Evolutionary conservation across 1,140 invertebrate genomes (phyloP).

Genomic region (Tetragonula clypearis): DNA sequence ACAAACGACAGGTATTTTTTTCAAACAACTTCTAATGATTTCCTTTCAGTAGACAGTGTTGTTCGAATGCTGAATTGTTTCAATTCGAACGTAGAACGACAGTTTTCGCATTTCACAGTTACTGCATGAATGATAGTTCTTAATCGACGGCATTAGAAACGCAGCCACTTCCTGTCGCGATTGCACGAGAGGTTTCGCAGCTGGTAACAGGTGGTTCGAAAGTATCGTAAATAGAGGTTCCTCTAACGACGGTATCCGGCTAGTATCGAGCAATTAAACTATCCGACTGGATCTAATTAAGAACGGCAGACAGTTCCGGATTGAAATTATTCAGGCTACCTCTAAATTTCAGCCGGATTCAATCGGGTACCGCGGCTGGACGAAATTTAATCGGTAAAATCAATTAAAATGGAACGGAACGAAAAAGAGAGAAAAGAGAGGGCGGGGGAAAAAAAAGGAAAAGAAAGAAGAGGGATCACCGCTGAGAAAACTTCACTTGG

Average conservation of each 20-base stretch:
- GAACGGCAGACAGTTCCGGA: constrained; percentile 33
- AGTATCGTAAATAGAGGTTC: constrained; percentile 48
- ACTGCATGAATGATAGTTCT: not conserved
- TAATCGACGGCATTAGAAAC: not conserved
- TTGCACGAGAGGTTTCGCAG: constrained; percentile 20
- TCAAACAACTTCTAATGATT: no score
- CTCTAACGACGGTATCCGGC: constrained; percentile 25
- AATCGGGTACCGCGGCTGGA: not conserved
- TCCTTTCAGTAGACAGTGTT: no score
- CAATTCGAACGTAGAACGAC: not conserved
- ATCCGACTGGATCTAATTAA: constrained; percentile 42
- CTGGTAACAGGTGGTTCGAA: constrained; percentile 46
- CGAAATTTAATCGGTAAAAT: constrained; percentile 38
- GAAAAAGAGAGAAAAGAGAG: no score
- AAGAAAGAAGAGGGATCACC: not conserved
- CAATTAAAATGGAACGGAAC: not conserved
- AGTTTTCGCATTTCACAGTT: not conserved
- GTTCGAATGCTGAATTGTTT: not conserved
- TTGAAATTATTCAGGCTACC: constrained; percentile 38
- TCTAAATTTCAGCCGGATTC: constrained; percentile 27
- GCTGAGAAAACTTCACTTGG: not conserved
- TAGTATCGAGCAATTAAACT: constrained; percentile 43
- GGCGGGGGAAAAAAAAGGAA: no score
- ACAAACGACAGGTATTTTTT: no score
- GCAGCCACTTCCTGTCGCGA: constrained; percentile 2